Evolutionary conservation across 2,797 vertebrate species (phyloP).

Genomic region (Tenualosa ilisha): DNA sequence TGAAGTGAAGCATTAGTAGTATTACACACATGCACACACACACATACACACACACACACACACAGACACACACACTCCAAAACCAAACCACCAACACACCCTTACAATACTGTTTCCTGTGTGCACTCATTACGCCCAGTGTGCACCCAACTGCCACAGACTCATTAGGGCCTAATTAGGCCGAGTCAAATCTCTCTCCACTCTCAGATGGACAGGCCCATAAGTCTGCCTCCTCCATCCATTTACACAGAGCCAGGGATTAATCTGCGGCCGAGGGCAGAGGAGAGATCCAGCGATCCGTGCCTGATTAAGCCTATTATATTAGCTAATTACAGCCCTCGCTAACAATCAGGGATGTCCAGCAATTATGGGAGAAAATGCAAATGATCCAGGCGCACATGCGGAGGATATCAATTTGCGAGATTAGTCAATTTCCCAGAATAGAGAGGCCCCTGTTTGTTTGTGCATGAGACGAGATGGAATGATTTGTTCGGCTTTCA

Average conservation of each 20-base stretch:
- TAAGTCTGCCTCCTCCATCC: slow-evolving; percentile 80
- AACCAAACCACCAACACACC: slow-evolving; percentile 6
- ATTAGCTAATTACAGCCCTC: slow-evolving; percentile 82
- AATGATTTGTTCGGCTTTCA: not conserved
- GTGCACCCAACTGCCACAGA: slow-evolving; percentile 62
- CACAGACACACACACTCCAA: not conserved
- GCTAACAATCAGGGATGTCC: slow-evolving; percentile 77
- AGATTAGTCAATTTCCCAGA: slow-evolving; percentile 21
- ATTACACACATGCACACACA: not conserved
- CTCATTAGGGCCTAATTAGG: slow-evolving; percentile 85
- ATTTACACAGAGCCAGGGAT: slow-evolving; percentile 79
- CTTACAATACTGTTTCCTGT: not conserved
- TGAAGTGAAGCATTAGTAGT: not conserved
- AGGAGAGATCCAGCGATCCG: slow-evolving; percentile 74
- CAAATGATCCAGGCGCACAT: slow-evolving; percentile 58
- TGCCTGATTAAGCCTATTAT: slow-evolving; percentile 79
- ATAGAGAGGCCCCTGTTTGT: slow-evolving; percentile 1
- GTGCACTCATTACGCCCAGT: slow-evolving; percentile 47
- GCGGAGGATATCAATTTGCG: slow-evolving; percentile 48
- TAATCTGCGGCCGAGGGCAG: slow-evolving; percentile 77
- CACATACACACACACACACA: not conserved
- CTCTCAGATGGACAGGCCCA: slow-evolving; percentile 44
- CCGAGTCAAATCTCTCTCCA: slow-evolving; percentile 76
- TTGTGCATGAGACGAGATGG: slow-evolving; percentile 12
- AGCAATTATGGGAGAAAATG: slow-evolving; percentile 64